phyloP scores from a whole-genome alignment of 2,797 vertebrate species.

The Vultur gryphus region DNA sequence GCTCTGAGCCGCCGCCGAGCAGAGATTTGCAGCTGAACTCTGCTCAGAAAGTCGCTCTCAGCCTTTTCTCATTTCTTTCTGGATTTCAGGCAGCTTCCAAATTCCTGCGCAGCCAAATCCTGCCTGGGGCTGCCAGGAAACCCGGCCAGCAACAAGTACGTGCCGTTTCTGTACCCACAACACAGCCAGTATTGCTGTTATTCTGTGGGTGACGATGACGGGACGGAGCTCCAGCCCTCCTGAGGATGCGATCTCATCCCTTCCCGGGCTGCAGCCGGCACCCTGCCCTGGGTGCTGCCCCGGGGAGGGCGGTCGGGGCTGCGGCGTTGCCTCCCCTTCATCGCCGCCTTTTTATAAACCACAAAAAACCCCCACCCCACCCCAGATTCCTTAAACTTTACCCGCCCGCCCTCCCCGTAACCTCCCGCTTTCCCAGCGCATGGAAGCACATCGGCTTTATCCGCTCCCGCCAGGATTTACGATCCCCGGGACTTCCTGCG shows the following conservation, averaged over 20 bases:
- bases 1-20: neutral
- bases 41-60: neutral
- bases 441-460: neutral
- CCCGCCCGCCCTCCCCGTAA: neutral
- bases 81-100: conserved; percentile 35
- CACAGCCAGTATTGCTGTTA: neutral
- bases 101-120: conserved; percentile 35
- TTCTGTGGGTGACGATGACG: neutral
- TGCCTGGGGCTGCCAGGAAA: conserved; percentile 27
- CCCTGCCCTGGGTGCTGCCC: neutral
- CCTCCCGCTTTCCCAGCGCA: neutral
- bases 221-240: neutral
- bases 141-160: conserved; percentile 34
- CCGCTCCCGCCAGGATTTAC: neutral
- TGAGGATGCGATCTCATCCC: neutral
- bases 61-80: conserved; percentile 35
- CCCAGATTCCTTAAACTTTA: neutral
- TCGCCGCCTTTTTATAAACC: neutral
- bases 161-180: conserved; percentile 39
- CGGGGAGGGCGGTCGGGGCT: neutral
- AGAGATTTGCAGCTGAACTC: neutral
- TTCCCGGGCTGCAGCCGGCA: neutral
- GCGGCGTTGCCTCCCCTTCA: neutral
- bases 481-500: neutral
- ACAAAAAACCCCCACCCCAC: neutral